A percentile compares a stretch with the other conserved stretches of the same genome.
These are phyloP conservation scores for Gasterosteus aculeatus DNA, from an alignment of 2,113 vertebrate genomes.

Conservation along the genomic window DNA sequence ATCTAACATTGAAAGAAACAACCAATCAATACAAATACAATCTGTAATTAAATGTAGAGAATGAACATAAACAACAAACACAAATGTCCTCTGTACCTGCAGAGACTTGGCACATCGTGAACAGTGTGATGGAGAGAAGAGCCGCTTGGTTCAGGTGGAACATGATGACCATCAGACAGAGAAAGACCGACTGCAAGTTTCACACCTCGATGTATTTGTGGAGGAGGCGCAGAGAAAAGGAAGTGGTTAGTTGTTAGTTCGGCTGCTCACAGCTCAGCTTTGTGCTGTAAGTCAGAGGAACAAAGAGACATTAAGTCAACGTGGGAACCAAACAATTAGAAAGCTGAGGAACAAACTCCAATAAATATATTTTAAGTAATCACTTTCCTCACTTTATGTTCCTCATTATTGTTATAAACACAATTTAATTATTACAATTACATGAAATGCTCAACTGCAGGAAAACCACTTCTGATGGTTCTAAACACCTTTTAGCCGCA, in stretches of 20 bases:
- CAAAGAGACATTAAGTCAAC: neutral
- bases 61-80: neutral
- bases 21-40: neutral
- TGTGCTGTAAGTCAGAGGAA: neutral
- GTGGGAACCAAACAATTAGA: neutral
- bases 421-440: neutral
- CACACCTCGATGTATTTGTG: neutral
- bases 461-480: neutral
- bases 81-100: conserved; percentile 38
- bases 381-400: too few species aligned
- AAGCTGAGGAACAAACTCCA: too few species aligned
- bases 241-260: neutral
- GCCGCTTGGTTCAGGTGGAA: neutral
- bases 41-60: neutral
- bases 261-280: neutral
- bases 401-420: neutral
- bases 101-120: neutral
- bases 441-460: neutral
- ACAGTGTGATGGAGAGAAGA: conserved; percentile 24
- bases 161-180: conserved; percentile 29
- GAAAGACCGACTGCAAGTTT: neutral
- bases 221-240: neutral
- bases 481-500: neutral
- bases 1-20: neutral
- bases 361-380: too few species aligned